Percentiles rank a stretch among this genome's conserved stretches.
These are phyloP conservation scores for Peromyscus leucopus DNA, from an alignment of 2,113 vertebrate genomes.

Conservation along the genomic window DNA sequence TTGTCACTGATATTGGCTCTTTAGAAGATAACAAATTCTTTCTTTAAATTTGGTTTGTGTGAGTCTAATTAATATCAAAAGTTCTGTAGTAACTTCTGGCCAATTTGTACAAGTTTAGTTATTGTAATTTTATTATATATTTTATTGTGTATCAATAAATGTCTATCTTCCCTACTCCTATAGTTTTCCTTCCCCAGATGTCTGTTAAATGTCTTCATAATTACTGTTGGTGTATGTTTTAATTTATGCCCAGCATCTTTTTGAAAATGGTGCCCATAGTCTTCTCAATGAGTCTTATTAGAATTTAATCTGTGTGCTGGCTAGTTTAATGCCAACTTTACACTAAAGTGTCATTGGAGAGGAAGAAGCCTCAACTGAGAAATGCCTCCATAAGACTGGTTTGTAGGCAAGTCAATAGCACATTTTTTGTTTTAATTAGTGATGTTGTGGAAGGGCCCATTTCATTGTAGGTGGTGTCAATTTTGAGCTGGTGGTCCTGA, in stretches of 20 bases:
- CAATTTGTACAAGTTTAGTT: neutral
- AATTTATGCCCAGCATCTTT: neutral
- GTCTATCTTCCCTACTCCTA: rapidly evolving
- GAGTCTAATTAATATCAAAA: neutral
- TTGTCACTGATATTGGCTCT: neutral
- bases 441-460: neutral
- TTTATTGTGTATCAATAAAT: neutral
- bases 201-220: neutral
- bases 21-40: neutral
- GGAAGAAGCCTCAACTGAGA: neutral
- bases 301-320: neutral
- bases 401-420: neutral
- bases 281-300: neutral
- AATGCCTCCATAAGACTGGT: neutral
- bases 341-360: neutral
- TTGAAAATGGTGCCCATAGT: neutral
- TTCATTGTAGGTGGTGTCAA: neutral
- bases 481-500: neutral
- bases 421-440: neutral
- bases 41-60: neutral
- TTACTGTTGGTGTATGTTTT: neutral
- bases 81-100: neutral
- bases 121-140: neutral
- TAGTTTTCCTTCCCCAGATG: neutral
- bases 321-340: neutral